Base-by-base conservation (phyloP, 2,113 vertebrate species). In the Propithecus coquereli region DNA sequence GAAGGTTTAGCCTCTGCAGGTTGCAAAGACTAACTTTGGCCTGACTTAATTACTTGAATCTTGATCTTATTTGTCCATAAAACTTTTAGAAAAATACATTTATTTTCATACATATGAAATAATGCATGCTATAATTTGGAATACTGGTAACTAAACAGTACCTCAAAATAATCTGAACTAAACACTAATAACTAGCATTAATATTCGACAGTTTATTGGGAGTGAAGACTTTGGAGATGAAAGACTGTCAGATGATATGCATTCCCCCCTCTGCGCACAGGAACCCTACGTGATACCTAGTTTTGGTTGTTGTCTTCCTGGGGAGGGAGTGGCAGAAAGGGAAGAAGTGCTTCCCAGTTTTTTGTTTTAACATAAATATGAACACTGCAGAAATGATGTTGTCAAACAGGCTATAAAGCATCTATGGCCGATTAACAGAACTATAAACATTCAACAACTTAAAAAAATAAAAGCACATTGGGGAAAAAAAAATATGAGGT, bases 381-480 rank as follows among this genome's bases (percentile, higher is more conserved):
- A 96, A 84, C 9, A 94, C 50, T 97, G 50, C 80, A 97, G 84
- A 97, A 86, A 92, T 70, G 80, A 92, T 95, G 61, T 57, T 87
- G 57, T 93, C 97, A 98, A 97, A 97, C 77, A 95, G 80, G 87
- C 97, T 96, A 96, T 90, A 96, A 96, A n/a, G 87, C 85, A 98
- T 94, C 95, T 97, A 97, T 73, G 54, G 94, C 94, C 97, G 80
- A 96, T 52, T 96, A 98, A 97, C 87, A 97, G 97, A 98, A 96
- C 70, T 95, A 98, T 96, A 98, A 98, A 98, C 96, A 98, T 96
- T 98, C 97, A 98, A 97, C 77, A 98, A 98, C 98, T 71, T 40
- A 98, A 96, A 91, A 96, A 96, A 98, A 98, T 59, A 92, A 97
- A 98, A 98, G 94, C 98, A 98, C 90, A 6, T 6, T 87, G 50